phyloP scores from a whole-genome alignment of 2,113 vertebrate species.

The Callaeas wilsoni region DNA sequence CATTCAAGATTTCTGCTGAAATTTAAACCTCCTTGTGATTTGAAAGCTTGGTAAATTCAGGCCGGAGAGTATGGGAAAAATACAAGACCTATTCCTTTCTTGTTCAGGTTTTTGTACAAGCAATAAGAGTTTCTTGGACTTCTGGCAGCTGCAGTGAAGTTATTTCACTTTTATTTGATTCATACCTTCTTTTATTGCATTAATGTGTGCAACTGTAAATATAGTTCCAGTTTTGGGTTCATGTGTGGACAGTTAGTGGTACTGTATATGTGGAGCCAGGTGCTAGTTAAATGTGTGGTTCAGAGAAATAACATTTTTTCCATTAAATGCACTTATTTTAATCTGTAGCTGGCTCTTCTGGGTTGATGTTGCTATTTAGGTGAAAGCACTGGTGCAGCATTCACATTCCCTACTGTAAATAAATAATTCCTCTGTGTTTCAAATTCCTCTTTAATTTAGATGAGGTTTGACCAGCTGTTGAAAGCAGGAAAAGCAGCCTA shows the following conservation, averaged over 20 bases:
- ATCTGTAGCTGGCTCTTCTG: neutral
- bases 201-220: neutral
- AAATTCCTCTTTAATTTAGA: neutral
- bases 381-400: neutral
- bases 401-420: neutral
- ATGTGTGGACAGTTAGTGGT: neutral
- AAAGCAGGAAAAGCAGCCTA: neutral
- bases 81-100: neutral
- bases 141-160: neutral
- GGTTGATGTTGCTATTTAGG: neutral
- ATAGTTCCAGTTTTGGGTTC: neutral
- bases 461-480: neutral
- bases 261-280: neutral
- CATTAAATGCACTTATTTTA: neutral
- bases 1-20: neutral
- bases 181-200: neutral
- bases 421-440: neutral
- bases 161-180: neutral
- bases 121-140: neutral
- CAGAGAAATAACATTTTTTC: neutral
- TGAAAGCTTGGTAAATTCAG: neutral
- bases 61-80: neutral
- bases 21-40: neutral
- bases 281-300: neutral
- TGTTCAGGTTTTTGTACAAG: neutral